Evolutionary conservation across 2,797 vertebrate species (phyloP), one percentile per base, ranked within the genome.

Genomic region (Benthosema pterotum): DNA sequence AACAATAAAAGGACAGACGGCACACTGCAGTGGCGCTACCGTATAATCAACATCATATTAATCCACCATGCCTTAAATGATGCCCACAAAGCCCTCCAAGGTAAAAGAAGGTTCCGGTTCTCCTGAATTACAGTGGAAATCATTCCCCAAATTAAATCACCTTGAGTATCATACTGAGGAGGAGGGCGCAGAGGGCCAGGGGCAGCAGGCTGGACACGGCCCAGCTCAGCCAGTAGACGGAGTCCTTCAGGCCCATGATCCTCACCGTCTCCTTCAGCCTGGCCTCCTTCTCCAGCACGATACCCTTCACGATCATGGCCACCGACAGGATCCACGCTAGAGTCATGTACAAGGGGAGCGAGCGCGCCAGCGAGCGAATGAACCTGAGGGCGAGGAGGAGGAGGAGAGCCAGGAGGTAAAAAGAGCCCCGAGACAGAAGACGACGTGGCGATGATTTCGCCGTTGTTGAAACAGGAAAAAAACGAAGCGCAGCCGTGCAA

Each of bases 321-420:
- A 97, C 97, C 0, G 97, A 97, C 87, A 95, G 99, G 78, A 99
- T 96, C 97, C 97, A 99, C 32, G 97, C 95, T 88, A 99, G 83
- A 0, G 95, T 98, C 94, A 99, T 94, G 88, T 94, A 99, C 38
- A 99, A 91, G 1, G 98, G 96, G 82, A 99, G 91, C 4, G 94
- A 97, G 4, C 91, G 81, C 5, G 94, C 92, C 89, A 98, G 91
- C 17, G 93, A 89, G 9, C 94, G 94, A 53, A 99, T 81, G 83
- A 97, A 99, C 89, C 98, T 99, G 82, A n/a, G n/a, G n/a, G n/a
- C n/a, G n/a, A n/a, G 61, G 17, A 52, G 17, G n/a, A n/a, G n/a
- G n/a, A 43, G 42, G 2, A 42, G 12, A 11, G 42, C n/a, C n/a
- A n/a, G 22, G 32, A 38, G 42, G 15, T 1, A 6, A 46, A n/a